These are phyloP conservation scores for Drosophila suboccidentalis DNA, from an alignment of 2,888 invertebrate species.

Conservation along the genomic window DNA sequence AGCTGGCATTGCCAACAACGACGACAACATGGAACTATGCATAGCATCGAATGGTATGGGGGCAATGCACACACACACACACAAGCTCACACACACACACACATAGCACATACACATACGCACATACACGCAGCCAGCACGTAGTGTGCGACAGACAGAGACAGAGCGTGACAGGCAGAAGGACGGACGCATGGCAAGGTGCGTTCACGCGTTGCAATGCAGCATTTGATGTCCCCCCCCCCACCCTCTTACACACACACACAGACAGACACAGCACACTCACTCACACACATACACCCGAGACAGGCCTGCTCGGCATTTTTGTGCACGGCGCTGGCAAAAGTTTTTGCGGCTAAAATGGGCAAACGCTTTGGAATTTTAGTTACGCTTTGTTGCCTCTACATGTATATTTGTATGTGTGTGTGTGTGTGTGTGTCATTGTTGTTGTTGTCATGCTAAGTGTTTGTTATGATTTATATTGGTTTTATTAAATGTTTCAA, in stretches of 20 bases:
- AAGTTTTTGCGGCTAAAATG: conserved; percentile 78
- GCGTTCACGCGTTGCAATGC: conserved; percentile 82
- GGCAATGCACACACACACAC: conserved; percentile 40
- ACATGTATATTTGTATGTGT: conserved; percentile 16
- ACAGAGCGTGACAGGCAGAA: not conserved
- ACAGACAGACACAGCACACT: not conserved
- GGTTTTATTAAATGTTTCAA: conserved; percentile 85
- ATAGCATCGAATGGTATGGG: conserved; percentile 48
- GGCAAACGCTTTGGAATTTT: conserved; percentile 81
- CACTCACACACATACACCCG: not conserved
- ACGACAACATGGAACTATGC: conserved; percentile 75
- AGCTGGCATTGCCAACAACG: conserved; percentile 38
- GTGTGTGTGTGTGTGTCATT: conserved; percentile 26
- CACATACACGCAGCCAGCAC: conserved; percentile 12
- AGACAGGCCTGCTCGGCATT: conserved; percentile 63
- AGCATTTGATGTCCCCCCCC: conserved; percentile 30
- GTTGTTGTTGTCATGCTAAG: conserved; percentile 72
- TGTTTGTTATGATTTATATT: conserved; percentile 85
- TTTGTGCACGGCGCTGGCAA: conserved; percentile 64
- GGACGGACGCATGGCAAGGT: conserved; percentile 58
- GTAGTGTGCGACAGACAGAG: conserved; percentile 33
- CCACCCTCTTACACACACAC: not conserved
- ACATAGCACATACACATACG: conserved; percentile 11
- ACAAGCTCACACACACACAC: conserved; percentile 20
- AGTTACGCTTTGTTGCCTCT: conserved; percentile 78